A percentile compares a stretch with the other conserved stretches of the same genome.
These are phyloP conservation scores for Oophaga sylvatica DNA, from an alignment of 2,797 vertebrate genomes.

Conservation along the genomic window DNA sequence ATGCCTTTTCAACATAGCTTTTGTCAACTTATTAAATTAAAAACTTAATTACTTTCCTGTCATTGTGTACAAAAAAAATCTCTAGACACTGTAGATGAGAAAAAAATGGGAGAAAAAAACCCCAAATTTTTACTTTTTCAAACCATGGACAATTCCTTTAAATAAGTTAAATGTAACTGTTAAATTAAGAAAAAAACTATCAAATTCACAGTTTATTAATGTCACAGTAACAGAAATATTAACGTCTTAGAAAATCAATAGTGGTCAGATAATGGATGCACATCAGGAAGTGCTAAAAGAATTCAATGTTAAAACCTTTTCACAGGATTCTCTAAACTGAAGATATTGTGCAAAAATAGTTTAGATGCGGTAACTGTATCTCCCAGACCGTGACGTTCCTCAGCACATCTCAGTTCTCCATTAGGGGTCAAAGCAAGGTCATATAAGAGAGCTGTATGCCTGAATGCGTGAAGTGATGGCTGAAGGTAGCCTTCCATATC, in stretches of 20 bases:
- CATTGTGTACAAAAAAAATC: too few species aligned
- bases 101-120: too few species aligned
- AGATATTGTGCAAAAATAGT: constrained; percentile 36
- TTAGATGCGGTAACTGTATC: constrained; percentile 10
- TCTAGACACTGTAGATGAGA: too few species aligned
- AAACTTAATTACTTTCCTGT: too few species aligned
- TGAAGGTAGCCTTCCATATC: neutral
- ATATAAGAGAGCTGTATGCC: neutral
- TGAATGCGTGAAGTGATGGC: neutral
- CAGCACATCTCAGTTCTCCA: neutral
- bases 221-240: constrained; percentile 8
- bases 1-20: too few species aligned
- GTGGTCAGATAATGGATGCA: constrained; percentile 5
- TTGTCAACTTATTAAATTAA: too few species aligned
- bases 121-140: too few species aligned
- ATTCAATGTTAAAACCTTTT: constrained; percentile 32
- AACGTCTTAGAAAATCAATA: constrained; percentile 21
- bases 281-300: constrained; percentile 52
- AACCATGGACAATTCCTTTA: neutral
- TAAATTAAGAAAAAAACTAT: neutral
- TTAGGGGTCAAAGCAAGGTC: constrained; percentile 16
- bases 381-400: neutral
- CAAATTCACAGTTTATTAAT: neutral
- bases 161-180: neutral
- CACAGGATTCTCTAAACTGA: constrained; percentile 22